Percentiles rank a stretch among this genome's conserved stretches.
These are phyloP conservation scores for Picathartes gymnocephalus DNA, from an alignment of 2,113 vertebrate species.

Conservation along the genomic window DNA sequence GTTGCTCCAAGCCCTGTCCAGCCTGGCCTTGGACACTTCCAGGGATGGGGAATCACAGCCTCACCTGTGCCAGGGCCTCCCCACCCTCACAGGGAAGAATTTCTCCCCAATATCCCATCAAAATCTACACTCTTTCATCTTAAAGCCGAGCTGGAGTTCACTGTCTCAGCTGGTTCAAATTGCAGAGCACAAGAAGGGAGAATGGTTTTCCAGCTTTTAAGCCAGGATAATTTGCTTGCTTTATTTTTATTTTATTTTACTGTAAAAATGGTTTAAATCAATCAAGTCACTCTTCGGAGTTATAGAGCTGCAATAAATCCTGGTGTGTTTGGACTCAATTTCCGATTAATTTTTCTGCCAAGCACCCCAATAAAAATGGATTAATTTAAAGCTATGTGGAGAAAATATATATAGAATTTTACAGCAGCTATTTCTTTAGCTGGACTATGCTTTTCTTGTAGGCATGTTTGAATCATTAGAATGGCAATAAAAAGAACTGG, in stretches of 20 bases:
- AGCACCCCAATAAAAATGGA: conserved; percentile 28
- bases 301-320: neutral
- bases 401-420: conserved; percentile 11
- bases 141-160: neutral
- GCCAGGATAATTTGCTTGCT: conserved; percentile 3
- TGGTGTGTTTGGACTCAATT: conserved; percentile 7
- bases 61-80: neutral
- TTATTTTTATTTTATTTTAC: neutral
- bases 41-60: neutral
- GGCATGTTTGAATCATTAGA: neutral
- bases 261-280: conserved; percentile 23
- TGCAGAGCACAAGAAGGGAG: neutral
- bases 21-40: neutral
- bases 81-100: neutral
- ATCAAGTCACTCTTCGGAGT: neutral
- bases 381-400: conserved; percentile 4
- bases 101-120: neutral
- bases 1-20: neutral
- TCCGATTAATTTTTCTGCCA: conserved; percentile 9
- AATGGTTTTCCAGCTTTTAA: conserved; percentile 8
- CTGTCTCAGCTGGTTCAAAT: neutral
- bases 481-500: neutral
- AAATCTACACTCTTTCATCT: neutral
- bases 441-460: neutral
- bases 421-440: neutral